These are phyloP conservation scores for Globia sparganii DNA, from an alignment of 2,888 invertebrate genomes.

Conservation along the genomic window DNA sequence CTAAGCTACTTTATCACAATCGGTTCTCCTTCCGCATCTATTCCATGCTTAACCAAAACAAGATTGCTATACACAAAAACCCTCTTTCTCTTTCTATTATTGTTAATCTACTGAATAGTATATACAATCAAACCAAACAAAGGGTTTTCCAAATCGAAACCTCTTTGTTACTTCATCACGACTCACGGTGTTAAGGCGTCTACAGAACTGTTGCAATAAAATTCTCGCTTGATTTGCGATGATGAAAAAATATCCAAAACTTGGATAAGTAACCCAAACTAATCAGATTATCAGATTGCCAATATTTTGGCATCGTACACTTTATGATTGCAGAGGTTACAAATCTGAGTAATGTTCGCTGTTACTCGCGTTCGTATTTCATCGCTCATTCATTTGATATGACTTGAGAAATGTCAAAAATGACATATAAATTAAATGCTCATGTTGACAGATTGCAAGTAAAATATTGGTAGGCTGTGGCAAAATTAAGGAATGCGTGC, in stretches of 20 bases:
- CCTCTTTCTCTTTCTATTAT: neutral
- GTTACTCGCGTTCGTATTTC: neutral
- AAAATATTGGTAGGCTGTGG: constrained; percentile 1
- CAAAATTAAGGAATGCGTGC: neutral
- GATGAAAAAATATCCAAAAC: constrained; percentile 61
- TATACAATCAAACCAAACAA: constrained; percentile 20
- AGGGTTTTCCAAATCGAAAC: constrained; percentile 36
- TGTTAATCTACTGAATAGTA: neutral
- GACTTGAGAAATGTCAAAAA: neutral
- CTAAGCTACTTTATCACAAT: neutral
- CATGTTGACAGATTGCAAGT: neutral
- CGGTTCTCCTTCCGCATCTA: neutral
- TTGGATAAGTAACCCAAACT: constrained; percentile 55
- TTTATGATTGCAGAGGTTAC: constrained; percentile 29
- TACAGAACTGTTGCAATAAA: constrained; percentile 57
- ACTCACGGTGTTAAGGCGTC: constrained; percentile 16
- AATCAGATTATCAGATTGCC: constrained; percentile 57
- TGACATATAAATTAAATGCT: neutral
- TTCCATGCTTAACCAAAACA: neutral
- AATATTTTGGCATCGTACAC: constrained; percentile 38
- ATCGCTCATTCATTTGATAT: neutral
- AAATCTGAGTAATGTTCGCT: neutral
- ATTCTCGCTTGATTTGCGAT: constrained; percentile 61
- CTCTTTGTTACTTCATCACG: constrained; percentile 47
- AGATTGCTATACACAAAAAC: neutral